Evolutionary conservation across 2,888 invertebrate species (phyloP), one percentile per base, ranked within the genome.

Genomic region (Heliconius ethilla): DNA sequence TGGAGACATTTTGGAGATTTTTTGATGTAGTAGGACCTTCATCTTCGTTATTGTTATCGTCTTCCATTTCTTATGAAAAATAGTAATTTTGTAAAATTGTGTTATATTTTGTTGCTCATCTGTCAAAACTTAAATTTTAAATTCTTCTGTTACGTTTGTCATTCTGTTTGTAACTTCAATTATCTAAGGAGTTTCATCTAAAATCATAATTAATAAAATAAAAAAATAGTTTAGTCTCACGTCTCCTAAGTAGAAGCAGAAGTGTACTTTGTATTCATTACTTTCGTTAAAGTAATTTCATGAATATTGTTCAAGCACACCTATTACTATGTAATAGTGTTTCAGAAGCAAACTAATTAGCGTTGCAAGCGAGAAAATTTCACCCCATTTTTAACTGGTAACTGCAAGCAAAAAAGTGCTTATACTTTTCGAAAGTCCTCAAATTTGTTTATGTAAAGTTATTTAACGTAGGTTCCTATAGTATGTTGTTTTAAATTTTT

Each of bases 61-160:
- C 87, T 69, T 87, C 88, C 91, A 91, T 91, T 86, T 89, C 83
- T 85, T 83, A 74, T 86, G 81, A 77, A 85, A 86, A 89, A 86
- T 85, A 77, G 86, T 84, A 89, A 90, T 89, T 89, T 91, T 89
- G 87, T 83, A n/a, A 75, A 76, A 77, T 25, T 69, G 40, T 69
- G 40, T 25, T 69, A 25, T 69, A 45, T 77, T 40, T 55, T 70
- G 59, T 70, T 73, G 73, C 62, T 77, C 65, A 69, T 73, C 33
- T 81, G 81, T 81, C 81, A 82, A 59, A 45, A 70, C 22, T 27
- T 18, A 66, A 18, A 74, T 51, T 37, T 79, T 76, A 69, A 66
- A 33, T 75, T 75, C 40, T 80, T 78, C 75, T 81, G 73, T 72
- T 74, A 72, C 72, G 3, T 40, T 72, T 66, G 62, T 65, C 51